Percentiles rank a stretch among this genome's conserved stretches.
These are phyloP conservation scores for Cotesia congregata DNA, from an alignment of 2,888 invertebrate species.

Conservation along the genomic window DNA sequence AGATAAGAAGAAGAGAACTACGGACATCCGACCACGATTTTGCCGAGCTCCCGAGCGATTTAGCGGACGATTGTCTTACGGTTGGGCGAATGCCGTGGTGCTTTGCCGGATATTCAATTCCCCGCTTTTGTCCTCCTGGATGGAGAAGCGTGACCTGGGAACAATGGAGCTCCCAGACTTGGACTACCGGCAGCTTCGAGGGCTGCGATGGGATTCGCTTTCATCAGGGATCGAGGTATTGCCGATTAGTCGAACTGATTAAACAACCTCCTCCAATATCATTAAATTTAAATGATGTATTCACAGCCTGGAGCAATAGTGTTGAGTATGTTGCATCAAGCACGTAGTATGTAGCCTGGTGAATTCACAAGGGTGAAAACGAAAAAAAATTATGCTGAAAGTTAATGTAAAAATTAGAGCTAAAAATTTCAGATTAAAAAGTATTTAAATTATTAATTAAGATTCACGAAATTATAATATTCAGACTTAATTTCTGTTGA, in stretches of 20 bases:
- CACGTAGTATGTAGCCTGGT: neutral
- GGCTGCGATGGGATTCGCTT: slow-evolving; percentile 8
- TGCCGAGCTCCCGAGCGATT: slow-evolving; percentile 56
- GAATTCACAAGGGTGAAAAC: too few species aligned
- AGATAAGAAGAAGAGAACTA: slow-evolving; percentile 1
- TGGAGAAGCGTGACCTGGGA: slow-evolving; percentile 22
- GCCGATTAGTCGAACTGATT: slow-evolving; percentile 24
- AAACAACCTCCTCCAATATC: slow-evolving; percentile 28
- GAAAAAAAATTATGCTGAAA: too few species aligned
- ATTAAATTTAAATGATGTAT: slow-evolving; percentile 27
- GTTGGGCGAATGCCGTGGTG: slow-evolving; percentile 52
- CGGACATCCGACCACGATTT: slow-evolving; percentile 50
- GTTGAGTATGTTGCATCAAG: neutral
- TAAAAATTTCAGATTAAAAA: too few species aligned
- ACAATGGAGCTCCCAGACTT: slow-evolving; percentile 18
- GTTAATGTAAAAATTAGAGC: too few species aligned
- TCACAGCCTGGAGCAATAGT: neutral
- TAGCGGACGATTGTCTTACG: slow-evolving; percentile 60
- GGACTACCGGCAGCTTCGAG: neutral
- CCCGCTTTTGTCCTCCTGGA: slow-evolving; percentile 17
- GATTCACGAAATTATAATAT: too few species aligned
- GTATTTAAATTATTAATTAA: too few species aligned
- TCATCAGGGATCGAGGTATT: slow-evolving; percentile 12
- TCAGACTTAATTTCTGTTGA: too few species aligned
- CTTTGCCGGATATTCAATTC: slow-evolving; percentile 44